A percentile compares a stretch with the other conserved stretches of the same genome.
These are phyloP conservation scores for Drosophila siamana DNA, from an alignment of 2,888 invertebrate genomes.

Conservation along the genomic window DNA sequence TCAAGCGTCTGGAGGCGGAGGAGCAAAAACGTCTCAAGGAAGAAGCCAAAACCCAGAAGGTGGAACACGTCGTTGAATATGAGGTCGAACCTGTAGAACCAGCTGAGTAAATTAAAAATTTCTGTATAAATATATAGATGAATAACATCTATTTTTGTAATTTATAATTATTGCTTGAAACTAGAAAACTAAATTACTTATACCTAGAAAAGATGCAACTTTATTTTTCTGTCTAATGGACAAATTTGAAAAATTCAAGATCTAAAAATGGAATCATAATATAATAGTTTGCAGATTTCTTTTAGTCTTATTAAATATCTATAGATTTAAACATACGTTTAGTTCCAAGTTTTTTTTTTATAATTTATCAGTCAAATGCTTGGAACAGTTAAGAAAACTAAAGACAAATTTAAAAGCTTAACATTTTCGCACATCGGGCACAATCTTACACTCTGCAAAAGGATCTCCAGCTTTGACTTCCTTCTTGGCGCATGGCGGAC, in stretches of 20 bases:
- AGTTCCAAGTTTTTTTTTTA: slow-evolving; percentile 11
- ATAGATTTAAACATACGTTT: no score
- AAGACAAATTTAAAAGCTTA: slow-evolving; percentile 36
- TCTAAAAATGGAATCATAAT: no score
- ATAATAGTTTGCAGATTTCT: no score
- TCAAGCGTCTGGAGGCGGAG: slow-evolving; percentile 10
- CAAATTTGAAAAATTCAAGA: no score
- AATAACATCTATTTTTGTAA: no score
- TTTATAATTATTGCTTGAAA: no score
- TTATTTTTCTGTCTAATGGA: no score
- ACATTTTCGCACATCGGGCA: slow-evolving; percentile 76
- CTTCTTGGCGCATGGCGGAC: slow-evolving; percentile 82
- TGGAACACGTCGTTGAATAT: background rate
- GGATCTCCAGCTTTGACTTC: slow-evolving; percentile 68
- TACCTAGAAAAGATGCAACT: no score
- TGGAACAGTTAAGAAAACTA: background rate
- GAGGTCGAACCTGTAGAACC: background rate
- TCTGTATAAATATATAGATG: background rate
- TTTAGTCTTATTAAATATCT: no score
- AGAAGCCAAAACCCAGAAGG: slow-evolving; percentile 5
- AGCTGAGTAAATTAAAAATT: slow-evolving; percentile 7
- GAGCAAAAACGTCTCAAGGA: slow-evolving; percentile 13
- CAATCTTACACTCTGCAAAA: slow-evolving; percentile 67
- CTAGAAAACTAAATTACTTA: no score
- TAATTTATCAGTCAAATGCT: slow-evolving; percentile 2